Evolutionary conservation across 2,113 vertebrate species (phyloP).

Genomic region (Pelecanoides urinatrix): DNA sequence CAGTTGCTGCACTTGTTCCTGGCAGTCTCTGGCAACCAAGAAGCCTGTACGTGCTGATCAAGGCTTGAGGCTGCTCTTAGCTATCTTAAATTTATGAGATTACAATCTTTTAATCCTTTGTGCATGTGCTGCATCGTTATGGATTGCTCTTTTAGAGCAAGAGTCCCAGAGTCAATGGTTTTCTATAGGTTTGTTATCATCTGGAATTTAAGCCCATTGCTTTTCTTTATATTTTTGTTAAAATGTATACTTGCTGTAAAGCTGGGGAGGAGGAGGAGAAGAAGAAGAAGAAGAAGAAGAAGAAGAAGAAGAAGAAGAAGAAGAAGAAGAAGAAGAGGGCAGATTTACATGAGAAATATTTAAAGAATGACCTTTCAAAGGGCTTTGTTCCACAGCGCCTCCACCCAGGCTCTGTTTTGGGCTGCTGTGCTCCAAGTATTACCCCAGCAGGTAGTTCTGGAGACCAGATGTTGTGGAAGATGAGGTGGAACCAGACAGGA

Average conservation of each 20-base stretch:
- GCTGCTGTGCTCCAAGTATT: background rate
- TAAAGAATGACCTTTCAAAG: background rate
- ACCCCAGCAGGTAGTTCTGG: background rate
- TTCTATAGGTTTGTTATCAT: background rate
- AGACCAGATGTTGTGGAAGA: background rate
- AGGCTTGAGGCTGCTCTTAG: background rate
- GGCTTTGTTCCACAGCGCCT: background rate
- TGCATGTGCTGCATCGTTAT: background rate
- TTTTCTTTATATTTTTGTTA: background rate
- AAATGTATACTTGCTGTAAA: background rate
- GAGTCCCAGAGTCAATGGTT: background rate
- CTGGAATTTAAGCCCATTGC: background rate
- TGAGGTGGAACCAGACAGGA: background rate
- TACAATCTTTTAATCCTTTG: background rate
- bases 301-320: background rate
- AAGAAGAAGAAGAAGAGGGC: background rate
- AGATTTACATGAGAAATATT: background rate
- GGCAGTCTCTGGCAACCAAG: background rate
- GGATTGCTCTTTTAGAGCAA: background rate
- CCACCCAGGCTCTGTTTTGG: background rate
- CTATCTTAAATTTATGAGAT: background rate
- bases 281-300: background rate
- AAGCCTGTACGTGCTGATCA: background rate
- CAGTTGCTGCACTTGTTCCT: accelerated
- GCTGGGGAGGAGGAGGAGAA: background rate